Conservation (phyloP, 2,888 invertebrate species). For the Napeogenes inachia region DNA sequence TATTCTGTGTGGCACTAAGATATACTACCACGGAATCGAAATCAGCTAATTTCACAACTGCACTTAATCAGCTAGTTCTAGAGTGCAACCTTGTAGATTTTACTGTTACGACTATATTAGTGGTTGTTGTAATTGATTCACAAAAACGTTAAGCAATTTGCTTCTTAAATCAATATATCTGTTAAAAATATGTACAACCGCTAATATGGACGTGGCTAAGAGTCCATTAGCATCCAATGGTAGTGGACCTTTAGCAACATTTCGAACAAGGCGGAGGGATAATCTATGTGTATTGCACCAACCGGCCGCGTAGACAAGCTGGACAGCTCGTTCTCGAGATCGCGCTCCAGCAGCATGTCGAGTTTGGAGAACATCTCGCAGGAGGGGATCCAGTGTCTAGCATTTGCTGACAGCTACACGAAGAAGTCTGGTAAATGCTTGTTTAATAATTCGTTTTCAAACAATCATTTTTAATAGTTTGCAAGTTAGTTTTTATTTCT, state of each 20-base stretch:
- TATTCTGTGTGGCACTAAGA: slow-evolving; percentile 28
- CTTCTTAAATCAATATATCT: background rate
- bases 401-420: slow-evolving; percentile 96
- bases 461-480: background rate
- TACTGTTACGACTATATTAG: slow-evolving; percentile 12
- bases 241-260: slow-evolving; percentile 29
- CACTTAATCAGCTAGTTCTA: slow-evolving; percentile 54
- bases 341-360: slow-evolving; percentile 98
- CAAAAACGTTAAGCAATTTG: background rate
- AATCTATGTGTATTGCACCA: slow-evolving; percentile 57
- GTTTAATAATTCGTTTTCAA: background rate
- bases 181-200: slow-evolving; percentile 15
- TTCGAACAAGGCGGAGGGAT: slow-evolving; percentile 40
- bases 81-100: slow-evolving; percentile 52
- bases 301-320: slow-evolving; percentile 93
- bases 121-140: slow-evolving; percentile 9
- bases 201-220: slow-evolving; percentile 30
- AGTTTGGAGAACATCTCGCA: slow-evolving; percentile 97
- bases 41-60: slow-evolving; percentile 73
- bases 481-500: background rate
- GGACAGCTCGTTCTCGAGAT: slow-evolving; percentile 97
- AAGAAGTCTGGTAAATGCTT: slow-evolving; percentile 90
- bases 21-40: slow-evolving; percentile 49
- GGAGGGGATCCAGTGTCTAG: slow-evolving; percentile 96
- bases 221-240: slow-evolving; percentile 32